phyloP scores from a whole-genome alignment of 2,888 invertebrate species.

The Acanthacorydalis orientalis region DNA sequence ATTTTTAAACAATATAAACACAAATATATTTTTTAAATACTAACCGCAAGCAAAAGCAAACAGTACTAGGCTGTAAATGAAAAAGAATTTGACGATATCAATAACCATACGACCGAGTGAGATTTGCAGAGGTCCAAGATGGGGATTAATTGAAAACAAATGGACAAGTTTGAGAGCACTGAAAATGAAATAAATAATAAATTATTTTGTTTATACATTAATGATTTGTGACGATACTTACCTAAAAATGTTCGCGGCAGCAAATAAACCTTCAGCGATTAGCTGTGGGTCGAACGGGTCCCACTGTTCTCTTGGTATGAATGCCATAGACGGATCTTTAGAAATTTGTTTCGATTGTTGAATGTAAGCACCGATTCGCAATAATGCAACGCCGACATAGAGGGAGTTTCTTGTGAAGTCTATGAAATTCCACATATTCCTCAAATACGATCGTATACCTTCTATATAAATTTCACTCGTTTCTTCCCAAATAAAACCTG shows the following conservation, averaged over 20 bases:
- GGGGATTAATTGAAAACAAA: slow-evolving; percentile 84
- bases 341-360: slow-evolving; percentile 56
- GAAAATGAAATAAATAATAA: slow-evolving; percentile 13
- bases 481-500: slow-evolving; percentile 84
- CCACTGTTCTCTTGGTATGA: slow-evolving; percentile 73
- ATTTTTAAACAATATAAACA: no score
- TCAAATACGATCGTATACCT: slow-evolving; percentile 71
- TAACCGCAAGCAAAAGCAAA: slow-evolving; percentile 87
- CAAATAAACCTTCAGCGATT: slow-evolving; percentile 83
- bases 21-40: slow-evolving; percentile 11
- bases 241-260: slow-evolving; percentile 88
- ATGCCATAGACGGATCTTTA: slow-evolving; percentile 48
- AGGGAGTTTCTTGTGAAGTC: slow-evolving; percentile 83
- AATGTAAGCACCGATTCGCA: slow-evolving; percentile 54
- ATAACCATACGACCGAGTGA: slow-evolving; percentile 79
- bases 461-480: slow-evolving; percentile 77
- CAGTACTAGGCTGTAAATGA: slow-evolving; percentile 71
- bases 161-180: slow-evolving; percentile 84
- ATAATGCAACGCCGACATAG: slow-evolving; percentile 55
- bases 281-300: slow-evolving; percentile 85
- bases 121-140: slow-evolving; percentile 82
- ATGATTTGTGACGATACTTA: slow-evolving; percentile 16
- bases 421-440: slow-evolving; percentile 94
- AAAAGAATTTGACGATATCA: slow-evolving; percentile 85
- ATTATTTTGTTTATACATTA: neutral